Percentiles rank a stretch among this genome's conserved stretches.
phyloP scores from a whole-genome alignment of 2,888 invertebrate genomes.

The Chironomus riparius region DNA sequence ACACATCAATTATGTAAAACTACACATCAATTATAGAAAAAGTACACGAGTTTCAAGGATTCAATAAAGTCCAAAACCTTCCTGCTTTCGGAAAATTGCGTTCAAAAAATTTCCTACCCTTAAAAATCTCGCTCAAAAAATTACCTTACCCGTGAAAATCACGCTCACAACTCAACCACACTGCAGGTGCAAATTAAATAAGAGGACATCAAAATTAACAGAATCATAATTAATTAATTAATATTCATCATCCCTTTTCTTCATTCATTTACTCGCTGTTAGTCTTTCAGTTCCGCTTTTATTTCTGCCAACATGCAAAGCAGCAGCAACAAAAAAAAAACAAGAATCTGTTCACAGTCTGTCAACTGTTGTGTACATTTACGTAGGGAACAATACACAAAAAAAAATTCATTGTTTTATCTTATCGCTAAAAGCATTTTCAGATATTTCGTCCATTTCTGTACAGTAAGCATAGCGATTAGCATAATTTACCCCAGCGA shows the following conservation, averaged over 20 bases:
- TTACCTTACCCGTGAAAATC: no score
- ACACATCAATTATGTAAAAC: no score
- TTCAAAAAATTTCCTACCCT: no score
- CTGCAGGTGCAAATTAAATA: conserved; percentile 13
- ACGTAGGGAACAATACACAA: background rate
- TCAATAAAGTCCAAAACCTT: no score
- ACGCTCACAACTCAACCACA: background rate
- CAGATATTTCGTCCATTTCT: background rate
- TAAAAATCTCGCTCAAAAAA: no score
- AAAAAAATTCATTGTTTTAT: background rate
- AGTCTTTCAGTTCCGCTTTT: background rate
- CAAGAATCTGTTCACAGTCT: background rate
- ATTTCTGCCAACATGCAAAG: background rate
- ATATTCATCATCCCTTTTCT: background rate
- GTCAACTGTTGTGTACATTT: background rate
- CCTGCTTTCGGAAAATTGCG: no score
- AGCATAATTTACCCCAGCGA: background rate
- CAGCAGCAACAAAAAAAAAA: background rate
- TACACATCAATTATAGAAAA: no score
- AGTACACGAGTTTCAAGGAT: no score
- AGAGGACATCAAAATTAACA: background rate
- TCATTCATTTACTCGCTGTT: background rate
- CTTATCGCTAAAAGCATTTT: conserved; percentile 8
- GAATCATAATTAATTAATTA: background rate
- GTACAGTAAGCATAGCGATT: background rate